Base-by-base conservation (phyloP, 1,140 invertebrate genomes). In the Drosophila lini region DNA sequence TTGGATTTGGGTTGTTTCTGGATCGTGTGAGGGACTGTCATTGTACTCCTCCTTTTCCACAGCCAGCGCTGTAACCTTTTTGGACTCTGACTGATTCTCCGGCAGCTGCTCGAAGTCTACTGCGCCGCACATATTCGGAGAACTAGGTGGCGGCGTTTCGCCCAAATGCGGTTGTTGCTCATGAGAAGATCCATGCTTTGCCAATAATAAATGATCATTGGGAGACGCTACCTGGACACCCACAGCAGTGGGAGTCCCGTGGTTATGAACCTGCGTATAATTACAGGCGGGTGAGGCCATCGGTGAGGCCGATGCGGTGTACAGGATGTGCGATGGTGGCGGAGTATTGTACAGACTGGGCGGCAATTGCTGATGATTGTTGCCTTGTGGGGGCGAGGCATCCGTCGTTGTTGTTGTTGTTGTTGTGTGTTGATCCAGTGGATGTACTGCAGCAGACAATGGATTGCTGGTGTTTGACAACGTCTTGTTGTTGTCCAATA, bases 241-340 rank as follows among this genome's bases (percentile, higher is more conserved):
- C 34, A 57, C 57, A 3, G 41, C 15, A 22, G 56, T 58, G 2
- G 81, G 81, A n/a, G 81, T 83, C 9, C 71, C 62, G 15, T 56
- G 73, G 22, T 36, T 45, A 48, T 68, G 56, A 3, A 85, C 58
- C 62, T 83, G 83, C 9, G 73, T 40, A 32, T 91, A 91, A 19
- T 70, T 85, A 38, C 89, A 91, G 0, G 89, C 84, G 15, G 89
- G 89, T 2, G 89, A 91, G 13, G 81, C 79, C 89, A 91, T 91
- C 7, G 90, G 90, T 7, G 90, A 91, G n/a, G 78, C 78, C 9
- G 83, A 80, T 10, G 89, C 55, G 5, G 75, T 88, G 31, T 86
- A 86, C 31, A 90, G 44, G 42, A 90, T 68, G 28, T 90, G 77
- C 7, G 82, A 81, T 22, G 90, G 80, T 16, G 85, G 78, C 19